Conservation (phyloP, 2,797 vertebrate species). For the Gymnopithys bicolor region DNA sequence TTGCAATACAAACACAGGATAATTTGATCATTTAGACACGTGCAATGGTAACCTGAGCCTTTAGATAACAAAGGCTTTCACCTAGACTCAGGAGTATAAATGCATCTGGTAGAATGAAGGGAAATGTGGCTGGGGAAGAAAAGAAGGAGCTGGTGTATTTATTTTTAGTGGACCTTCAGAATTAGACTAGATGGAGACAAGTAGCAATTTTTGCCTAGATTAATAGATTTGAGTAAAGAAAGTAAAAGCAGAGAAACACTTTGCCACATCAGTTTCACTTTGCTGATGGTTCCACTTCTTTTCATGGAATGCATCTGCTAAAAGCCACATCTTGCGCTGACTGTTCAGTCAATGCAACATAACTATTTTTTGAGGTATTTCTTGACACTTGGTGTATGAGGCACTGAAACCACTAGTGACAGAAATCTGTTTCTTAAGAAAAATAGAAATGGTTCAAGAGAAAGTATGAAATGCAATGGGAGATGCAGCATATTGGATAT, state of each 20-base stretch:
- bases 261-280: neutral
- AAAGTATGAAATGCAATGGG: too few relatives aligned
- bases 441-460: neutral
- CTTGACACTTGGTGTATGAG: neutral
- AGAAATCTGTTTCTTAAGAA: neutral
- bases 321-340: neutral
- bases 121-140: neutral
- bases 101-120: neutral
- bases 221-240: neutral
- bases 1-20: slow-evolving; percentile 34
- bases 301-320: neutral
- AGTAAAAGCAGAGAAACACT: neutral
- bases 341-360: fast-evolving
- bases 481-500: neutral
- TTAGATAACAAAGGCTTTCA: neutral
- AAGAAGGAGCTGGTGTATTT: neutral
- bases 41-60: neutral
- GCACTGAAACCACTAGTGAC: neutral
- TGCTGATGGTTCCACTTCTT: neutral
- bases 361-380: neutral
- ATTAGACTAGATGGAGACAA: neutral
- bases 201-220: neutral
- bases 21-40: slow-evolving; percentile 33
- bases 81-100: neutral
- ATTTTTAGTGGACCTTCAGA: neutral